These are phyloP conservation scores for Himalopsyche kuldschensis DNA, from an alignment of 2,888 invertebrate genomes.

Conservation along the genomic window DNA sequence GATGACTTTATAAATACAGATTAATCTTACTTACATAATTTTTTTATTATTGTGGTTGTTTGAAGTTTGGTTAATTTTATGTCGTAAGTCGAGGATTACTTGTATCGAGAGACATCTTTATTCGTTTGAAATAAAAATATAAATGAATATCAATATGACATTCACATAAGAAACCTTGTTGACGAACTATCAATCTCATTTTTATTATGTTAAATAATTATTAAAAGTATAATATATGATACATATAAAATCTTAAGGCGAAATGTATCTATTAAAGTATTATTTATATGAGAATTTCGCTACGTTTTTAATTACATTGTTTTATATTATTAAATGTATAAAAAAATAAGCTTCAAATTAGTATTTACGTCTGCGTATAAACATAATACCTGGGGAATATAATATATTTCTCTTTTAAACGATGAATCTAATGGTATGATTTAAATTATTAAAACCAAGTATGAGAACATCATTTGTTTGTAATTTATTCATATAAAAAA, in stretches of 20 bases:
- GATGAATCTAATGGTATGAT: not conserved
- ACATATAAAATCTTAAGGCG: not conserved
- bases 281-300: not conserved
- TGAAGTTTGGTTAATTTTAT: too few species aligned
- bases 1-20: too few species aligned
- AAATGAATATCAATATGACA: conserved; percentile 29
- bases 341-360: conserved; percentile 14
- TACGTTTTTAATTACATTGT: not conserved
- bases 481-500: conserved; percentile 37
- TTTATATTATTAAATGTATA: conserved; percentile 4
- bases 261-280: not conserved
- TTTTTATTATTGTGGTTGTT: too few species aligned
- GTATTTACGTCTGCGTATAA: not conserved
- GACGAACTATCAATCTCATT: not conserved
- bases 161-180: not conserved
- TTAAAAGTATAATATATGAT: not conserved
- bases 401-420: not conserved
- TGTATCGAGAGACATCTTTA: not conserved
- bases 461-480: conserved; percentile 34
- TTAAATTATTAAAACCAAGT: not conserved
- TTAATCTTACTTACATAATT: too few species aligned
- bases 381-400: not conserved
- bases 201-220: not conserved
- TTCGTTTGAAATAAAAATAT: not conserved
- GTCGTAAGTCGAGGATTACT: not conserved